Conservation (phyloP, 2,888 invertebrate species). For the Mechanitis mazaeus region DNA sequence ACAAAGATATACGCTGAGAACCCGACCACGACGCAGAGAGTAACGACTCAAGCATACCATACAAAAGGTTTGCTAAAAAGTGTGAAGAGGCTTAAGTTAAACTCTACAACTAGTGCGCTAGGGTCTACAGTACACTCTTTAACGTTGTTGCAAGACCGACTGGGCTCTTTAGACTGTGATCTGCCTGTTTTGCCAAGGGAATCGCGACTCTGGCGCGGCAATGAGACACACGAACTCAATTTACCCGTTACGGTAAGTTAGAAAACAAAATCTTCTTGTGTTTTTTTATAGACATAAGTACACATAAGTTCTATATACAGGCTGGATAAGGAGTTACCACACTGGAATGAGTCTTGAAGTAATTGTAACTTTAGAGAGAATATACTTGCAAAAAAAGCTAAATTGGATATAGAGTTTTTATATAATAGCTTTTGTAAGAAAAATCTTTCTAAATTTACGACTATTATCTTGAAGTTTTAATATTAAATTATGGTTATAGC, state of each 20-base stretch:
- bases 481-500: too few relatives aligned
- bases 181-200: conserved; percentile 79
- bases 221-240: conserved; percentile 82
- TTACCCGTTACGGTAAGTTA: conserved; percentile 80
- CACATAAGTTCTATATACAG: too few relatives aligned
- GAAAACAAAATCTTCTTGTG: not conserved
- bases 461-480: too few relatives aligned
- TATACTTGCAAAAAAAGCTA: too few relatives aligned
- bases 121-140: conserved; percentile 55
- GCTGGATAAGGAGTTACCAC: too few relatives aligned
- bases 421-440: too few relatives aligned
- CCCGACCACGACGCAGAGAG: conserved; percentile 49
- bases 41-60: conserved; percentile 53
- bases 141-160: conserved; percentile 78
- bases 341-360: too few relatives aligned
- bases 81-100: conserved; percentile 66
- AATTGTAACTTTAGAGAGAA: too few relatives aligned
- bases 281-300: too few relatives aligned
- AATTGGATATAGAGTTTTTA: too few relatives aligned
- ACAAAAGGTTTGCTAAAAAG: conserved; percentile 61
- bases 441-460: too few relatives aligned
- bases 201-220: conserved; percentile 82
- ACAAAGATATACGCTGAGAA: conserved; percentile 58
- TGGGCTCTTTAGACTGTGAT: conserved; percentile 80
- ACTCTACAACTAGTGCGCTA: conserved; percentile 56